Evolutionary conservation across 2,888 invertebrate genomes (phyloP).

Genomic region (Seira sanloemensis): DNA sequence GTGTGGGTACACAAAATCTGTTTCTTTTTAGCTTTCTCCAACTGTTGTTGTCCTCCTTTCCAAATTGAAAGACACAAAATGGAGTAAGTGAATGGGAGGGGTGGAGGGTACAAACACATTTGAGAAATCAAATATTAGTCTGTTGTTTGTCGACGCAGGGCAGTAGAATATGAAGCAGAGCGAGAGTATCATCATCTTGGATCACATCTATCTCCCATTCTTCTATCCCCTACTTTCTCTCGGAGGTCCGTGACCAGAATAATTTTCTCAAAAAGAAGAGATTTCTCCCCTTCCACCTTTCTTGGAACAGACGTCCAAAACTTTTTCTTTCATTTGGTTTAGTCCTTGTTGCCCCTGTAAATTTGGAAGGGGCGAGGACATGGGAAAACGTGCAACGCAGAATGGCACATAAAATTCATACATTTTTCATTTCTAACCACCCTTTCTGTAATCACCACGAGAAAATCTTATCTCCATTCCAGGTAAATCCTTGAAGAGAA

Average conservation of each 20-base stretch:
- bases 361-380: slow-evolving; percentile 21
- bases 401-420: slow-evolving; percentile 44
- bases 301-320: slow-evolving; percentile 49
- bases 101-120: neutral
- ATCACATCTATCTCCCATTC: slow-evolving; percentile 49
- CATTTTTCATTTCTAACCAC: slow-evolving; percentile 51
- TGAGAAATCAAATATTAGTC: slow-evolving; percentile 30
- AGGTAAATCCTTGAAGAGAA: neutral
- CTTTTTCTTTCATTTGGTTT: slow-evolving; percentile 42
- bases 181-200: neutral
- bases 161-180: neutral
- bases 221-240: slow-evolving; percentile 30
- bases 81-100: neutral
- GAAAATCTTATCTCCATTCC: neutral
- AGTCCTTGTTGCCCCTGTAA: slow-evolving; percentile 11
- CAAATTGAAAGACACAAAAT: neutral
- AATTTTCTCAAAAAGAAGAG: neutral
- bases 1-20: neutral
- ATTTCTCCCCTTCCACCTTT: neutral
- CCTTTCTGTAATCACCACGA: too few species aligned
- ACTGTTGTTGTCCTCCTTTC: neutral
- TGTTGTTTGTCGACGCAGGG: neutral
- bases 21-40: neutral
- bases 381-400: slow-evolving; percentile 21
- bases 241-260: slow-evolving; percentile 47